Evolutionary conservation across 2,888 invertebrate genomes (phyloP).

Genomic region (Hemaris fuciformis): DNA sequence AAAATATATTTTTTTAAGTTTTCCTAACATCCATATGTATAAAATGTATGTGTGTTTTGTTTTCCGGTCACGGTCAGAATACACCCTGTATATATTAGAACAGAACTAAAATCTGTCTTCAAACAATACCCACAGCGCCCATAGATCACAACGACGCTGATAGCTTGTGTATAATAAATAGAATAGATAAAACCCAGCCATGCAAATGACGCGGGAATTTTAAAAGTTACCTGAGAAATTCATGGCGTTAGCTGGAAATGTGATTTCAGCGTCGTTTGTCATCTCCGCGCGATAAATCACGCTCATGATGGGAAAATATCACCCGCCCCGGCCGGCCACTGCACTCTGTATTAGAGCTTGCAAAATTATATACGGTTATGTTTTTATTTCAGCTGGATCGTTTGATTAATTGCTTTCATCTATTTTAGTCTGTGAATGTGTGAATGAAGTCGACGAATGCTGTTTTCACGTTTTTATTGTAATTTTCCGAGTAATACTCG

Average conservation of each 20-base stretch:
- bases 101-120: too few species aligned
- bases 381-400: background rate
- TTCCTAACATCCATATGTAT: too few species aligned
- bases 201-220: background rate
- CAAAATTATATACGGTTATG: background rate
- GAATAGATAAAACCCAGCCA: background rate
- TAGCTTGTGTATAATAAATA: background rate
- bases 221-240: background rate
- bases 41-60: too few species aligned
- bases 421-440: too few species aligned
- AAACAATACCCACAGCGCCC: too few species aligned
- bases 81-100: too few species aligned
- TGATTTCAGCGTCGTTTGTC: slow-evolving; percentile 6
- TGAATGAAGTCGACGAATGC: too few species aligned
- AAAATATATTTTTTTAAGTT: too few species aligned
- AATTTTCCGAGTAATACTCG: too few species aligned
- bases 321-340: background rate
- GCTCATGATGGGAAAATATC: background rate
- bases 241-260: slow-evolving; percentile 6
- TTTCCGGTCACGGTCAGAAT: too few species aligned
- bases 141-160: background rate
- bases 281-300: background rate
- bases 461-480: too few species aligned
- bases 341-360: background rate
- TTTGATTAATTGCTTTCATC: too few species aligned